Conservation (phyloP, 2,888 invertebrate genomes). For the Plebejus argus region DNA sequence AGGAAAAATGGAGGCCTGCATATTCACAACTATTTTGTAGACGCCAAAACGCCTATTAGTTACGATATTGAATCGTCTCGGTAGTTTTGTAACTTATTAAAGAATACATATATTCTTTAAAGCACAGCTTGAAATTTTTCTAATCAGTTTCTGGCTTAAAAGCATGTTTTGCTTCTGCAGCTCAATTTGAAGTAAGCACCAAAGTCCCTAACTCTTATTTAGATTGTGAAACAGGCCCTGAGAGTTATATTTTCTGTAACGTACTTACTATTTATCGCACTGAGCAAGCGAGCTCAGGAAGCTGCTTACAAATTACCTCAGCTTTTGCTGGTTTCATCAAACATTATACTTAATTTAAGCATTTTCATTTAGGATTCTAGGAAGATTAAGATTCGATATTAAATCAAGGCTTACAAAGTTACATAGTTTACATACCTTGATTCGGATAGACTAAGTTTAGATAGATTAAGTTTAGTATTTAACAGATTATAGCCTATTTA, state of each 20-base stretch:
- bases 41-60: conserved; percentile 6
- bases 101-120: background rate
- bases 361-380: background rate
- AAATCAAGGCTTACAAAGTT: background rate
- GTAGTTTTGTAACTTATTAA: background rate
- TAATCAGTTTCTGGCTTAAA: background rate
- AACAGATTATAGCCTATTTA: background rate
- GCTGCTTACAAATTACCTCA: background rate
- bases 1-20: conserved; percentile 66
- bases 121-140: background rate
- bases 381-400: background rate
- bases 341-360: background rate
- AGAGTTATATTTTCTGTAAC: background rate
- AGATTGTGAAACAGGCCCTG: too few species aligned
- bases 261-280: background rate
- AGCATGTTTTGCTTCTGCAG: too few species aligned
- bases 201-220: too few species aligned
- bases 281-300: background rate
- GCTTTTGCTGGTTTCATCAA: background rate
- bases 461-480: background rate
- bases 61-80: background rate
- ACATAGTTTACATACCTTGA: background rate
- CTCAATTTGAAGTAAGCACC: too few species aligned
- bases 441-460: background rate
- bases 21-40: conserved; percentile 25